Base-by-base conservation (phyloP, 1,140 invertebrate species). In the Drosophila ogumai region DNA sequence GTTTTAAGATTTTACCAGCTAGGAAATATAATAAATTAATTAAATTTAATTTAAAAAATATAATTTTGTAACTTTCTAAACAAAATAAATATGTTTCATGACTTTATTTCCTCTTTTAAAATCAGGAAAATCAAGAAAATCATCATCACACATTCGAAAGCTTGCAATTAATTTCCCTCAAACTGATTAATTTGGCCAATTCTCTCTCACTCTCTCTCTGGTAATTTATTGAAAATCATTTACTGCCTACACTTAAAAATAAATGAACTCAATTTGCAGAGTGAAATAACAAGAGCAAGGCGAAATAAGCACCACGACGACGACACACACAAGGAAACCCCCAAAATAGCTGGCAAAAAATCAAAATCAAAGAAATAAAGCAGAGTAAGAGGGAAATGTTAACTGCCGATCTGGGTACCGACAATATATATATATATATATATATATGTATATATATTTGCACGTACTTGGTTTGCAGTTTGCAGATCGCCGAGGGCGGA, bases 201-300 rank as follows among this genome's bases (percentile, higher is more conserved):
- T 34, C 55, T 41, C 49, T 36, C 17, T 47, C 10, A 34, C 12
- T 17, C 5, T 17, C n/a, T 17, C 31, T n/a, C 54, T 50, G 71
- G 28, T 68, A 52, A 80, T 80, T 75, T 71, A 81, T 81, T 75
- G 63, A 80, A 80, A 71, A 66, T 49, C 63, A 80, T 80, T 80
- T 80, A 80, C 69, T 80, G 77, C 44, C 52, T 50, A 77, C 66
- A 56, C 60, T 46, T 66, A 80, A 59, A 84, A 82, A 82, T 84
- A 82, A 84, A 84, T 80, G 76, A 80, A 82, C 81, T 82, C 81
- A 76, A 84, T 82, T 85, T 66, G 52, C 52, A 41, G 47, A 81
- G 54, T 47, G 22, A 65, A 75, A 69, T 64, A 73, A 61, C 60
- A 76, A 75, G 61, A 76, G 72, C 74, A 77, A 77, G 74, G 74